These are phyloP conservation scores for Aegotheles bennettii DNA, from an alignment of 2,113 vertebrate genomes.

Conservation along the genomic window DNA sequence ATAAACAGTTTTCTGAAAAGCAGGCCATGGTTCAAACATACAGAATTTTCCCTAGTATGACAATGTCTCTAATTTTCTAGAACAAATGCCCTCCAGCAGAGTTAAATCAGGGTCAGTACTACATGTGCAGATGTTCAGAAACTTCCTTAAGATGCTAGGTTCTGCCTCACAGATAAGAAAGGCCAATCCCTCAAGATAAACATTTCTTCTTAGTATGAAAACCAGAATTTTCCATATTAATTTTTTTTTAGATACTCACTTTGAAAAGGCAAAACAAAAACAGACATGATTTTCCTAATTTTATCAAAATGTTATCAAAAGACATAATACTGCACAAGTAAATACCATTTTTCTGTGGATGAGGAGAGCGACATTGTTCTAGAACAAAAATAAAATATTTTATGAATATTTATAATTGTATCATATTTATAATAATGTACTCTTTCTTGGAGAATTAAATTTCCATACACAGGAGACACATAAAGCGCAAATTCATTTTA, in stretches of 20 bases:
- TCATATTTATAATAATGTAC: rapidly evolving
- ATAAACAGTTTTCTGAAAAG: not conserved
- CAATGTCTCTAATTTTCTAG: not conserved
- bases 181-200: not conserved
- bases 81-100: not conserved
- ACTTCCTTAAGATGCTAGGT: not conserved
- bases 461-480: not conserved
- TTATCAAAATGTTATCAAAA: not conserved
- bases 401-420: not conserved
- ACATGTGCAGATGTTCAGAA: rapidly evolving
- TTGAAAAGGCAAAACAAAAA: rapidly evolving
- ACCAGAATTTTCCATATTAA: not conserved
- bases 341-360: not conserved
- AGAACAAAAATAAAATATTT: not conserved
- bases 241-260: not conserved
- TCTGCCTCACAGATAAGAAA: not conserved
- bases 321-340: not conserved
- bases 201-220: not conserved
- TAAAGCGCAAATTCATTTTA: not conserved
- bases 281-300: not conserved
- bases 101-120: not conserved
- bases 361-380: not conserved
- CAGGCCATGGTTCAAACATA: not conserved
- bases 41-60: not conserved
- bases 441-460: not conserved